Evolutionary conservation across 2,797 vertebrate species (phyloP).

Genomic region (Picus viridis): DNA sequence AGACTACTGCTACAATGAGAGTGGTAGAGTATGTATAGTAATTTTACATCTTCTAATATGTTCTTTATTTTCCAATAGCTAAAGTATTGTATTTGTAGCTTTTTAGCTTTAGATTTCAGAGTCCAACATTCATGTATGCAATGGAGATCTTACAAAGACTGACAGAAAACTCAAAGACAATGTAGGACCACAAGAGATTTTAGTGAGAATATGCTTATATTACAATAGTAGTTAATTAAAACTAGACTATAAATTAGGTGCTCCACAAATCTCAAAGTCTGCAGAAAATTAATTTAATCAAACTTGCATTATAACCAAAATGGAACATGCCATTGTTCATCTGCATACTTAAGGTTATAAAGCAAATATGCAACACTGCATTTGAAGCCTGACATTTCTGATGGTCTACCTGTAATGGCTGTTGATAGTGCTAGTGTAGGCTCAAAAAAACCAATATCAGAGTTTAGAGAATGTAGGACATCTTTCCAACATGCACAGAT

Average conservation of each 20-base stretch:
- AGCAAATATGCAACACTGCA: not conserved
- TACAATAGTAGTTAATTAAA: not conserved
- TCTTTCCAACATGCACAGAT: not conserved
- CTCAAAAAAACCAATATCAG: not conserved
- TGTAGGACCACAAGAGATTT: not conserved
- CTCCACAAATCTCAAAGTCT: not conserved
- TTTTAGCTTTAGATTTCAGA: not conserved
- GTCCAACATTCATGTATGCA: rapidly evolving
- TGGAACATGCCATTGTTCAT: not conserved
- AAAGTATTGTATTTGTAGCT: not conserved
- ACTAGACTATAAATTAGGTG: not conserved
- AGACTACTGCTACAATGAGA: not conserved
- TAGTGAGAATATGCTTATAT: not conserved
- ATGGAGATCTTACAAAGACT: not conserved
- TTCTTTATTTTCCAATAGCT: not conserved
- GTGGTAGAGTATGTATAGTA: not conserved
- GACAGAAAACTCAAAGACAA: not conserved
- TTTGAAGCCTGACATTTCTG: not conserved
- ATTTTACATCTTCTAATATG: not conserved
- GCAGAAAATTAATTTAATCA: not conserved
- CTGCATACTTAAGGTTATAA: not conserved
- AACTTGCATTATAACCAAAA: not conserved
- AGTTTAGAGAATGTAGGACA: not conserved
- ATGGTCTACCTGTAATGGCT: not conserved
- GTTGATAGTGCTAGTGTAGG: not conserved